phyloP scores from a whole-genome alignment of 2,888 invertebrate genomes.

The Sesia apiformis region DNA sequence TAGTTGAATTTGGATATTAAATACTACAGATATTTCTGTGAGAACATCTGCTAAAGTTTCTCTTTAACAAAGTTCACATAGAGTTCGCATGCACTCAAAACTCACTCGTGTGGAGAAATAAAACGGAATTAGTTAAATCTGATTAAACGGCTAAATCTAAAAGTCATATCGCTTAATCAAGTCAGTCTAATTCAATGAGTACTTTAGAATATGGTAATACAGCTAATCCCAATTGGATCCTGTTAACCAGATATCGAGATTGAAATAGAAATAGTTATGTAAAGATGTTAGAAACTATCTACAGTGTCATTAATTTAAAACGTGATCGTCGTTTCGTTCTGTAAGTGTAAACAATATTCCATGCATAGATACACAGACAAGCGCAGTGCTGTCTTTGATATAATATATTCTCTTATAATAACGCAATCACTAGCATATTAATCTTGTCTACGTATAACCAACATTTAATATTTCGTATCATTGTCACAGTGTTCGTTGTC shows the following conservation, averaged over 20 bases:
- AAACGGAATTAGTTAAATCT: not conserved
- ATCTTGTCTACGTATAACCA: no score
- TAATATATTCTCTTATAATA: not conserved
- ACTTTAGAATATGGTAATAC: no score
- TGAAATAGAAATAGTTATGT: not conserved
- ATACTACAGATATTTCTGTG: not conserved
- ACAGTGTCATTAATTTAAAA: not conserved
- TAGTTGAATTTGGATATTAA: constrained; percentile 40
- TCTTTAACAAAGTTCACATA: not conserved
- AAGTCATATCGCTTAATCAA: not conserved
- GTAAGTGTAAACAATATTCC: constrained; percentile 1
- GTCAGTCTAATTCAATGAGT: not conserved
- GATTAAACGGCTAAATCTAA: not conserved
- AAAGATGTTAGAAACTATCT: not conserved
- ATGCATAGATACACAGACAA: constrained; percentile 25
- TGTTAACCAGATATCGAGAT: not conserved
- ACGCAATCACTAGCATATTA: no score
- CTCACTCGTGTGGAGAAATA: no score
- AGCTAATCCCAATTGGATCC: not conserved
- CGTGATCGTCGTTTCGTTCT: not conserved
- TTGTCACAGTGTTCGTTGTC: constrained; percentile 38
- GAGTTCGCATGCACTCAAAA: not conserved
- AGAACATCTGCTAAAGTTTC: not conserved
- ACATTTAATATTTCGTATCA: no score
- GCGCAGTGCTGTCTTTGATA: constrained; percentile 6